Evolutionary conservation across 2,797 vertebrate species (phyloP).

Genomic region (Nasua narica): DNA sequence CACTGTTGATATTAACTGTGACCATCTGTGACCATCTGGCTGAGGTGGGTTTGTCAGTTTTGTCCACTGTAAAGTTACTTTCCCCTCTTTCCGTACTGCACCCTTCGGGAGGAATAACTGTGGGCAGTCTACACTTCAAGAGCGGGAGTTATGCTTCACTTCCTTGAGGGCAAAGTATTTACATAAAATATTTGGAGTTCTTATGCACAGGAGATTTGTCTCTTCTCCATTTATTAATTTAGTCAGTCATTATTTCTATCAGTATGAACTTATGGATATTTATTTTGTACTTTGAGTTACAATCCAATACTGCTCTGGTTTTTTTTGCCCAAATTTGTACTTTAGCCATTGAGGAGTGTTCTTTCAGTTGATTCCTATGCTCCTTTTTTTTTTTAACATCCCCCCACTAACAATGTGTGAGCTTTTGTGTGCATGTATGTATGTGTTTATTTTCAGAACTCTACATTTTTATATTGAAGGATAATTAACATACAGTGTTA

Average conservation of each 20-base stretch:
- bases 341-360: not conserved
- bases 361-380: not conserved
- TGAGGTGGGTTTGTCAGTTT: not conserved
- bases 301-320: not conserved
- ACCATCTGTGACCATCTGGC: not conserved
- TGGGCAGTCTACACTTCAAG: not conserved
- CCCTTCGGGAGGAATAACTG: not conserved
- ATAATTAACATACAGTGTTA: not conserved
- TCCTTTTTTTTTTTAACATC: not conserved
- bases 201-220: not conserved
- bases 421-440: not conserved
- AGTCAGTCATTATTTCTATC: not conserved
- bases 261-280: not conserved
- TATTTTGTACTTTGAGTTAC: not conserved
- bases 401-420: not conserved
- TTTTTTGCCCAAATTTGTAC: not conserved
- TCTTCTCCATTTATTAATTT: not conserved
- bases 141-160: not conserved
- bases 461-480: not conserved
- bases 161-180: not conserved
- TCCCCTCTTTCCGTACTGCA: not conserved
- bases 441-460: not conserved
- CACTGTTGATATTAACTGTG: not conserved
- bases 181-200: not conserved
- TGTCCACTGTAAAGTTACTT: not conserved